Percentiles rank a stretch among this genome's conserved stretches.
phyloP scores from a whole-genome alignment of 2,888 invertebrate species.

The Eupithecia tripunctaria region DNA sequence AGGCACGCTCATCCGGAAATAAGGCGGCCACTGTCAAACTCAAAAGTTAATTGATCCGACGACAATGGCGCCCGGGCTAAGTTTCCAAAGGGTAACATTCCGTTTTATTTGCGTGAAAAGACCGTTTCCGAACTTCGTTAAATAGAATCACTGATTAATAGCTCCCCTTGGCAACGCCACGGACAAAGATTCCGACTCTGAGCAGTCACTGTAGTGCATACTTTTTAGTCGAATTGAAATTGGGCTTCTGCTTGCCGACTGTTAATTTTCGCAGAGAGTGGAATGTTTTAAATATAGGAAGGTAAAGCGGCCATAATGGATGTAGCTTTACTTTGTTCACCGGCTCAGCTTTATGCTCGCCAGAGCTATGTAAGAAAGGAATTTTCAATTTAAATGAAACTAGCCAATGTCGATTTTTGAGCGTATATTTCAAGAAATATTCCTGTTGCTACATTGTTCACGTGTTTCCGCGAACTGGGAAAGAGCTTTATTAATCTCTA shows the following conservation, averaged over 20 bases:
- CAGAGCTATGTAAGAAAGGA: constrained; percentile 30
- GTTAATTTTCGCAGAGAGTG: constrained; percentile 44
- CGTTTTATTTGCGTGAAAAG: constrained; percentile 60
- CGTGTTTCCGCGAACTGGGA: background rate
- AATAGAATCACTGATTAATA: constrained; percentile 61
- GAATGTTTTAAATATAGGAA: constrained; percentile 43
- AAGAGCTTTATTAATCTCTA: constrained; percentile 11
- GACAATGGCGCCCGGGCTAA: constrained; percentile 52
- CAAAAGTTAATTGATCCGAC: constrained; percentile 62
- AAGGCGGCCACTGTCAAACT: constrained; percentile 55
- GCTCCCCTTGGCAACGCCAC: constrained; percentile 54
- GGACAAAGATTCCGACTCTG: constrained; percentile 54
- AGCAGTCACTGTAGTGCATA: constrained; percentile 49
- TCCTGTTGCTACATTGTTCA: constrained; percentile 1
- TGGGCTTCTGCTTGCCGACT: constrained; percentile 39
- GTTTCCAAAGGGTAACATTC: constrained; percentile 53
- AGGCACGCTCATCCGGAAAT: constrained; percentile 48
- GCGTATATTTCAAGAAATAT: constrained; percentile 7
- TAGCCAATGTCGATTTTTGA: constrained; percentile 23
- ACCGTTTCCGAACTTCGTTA: constrained; percentile 56
- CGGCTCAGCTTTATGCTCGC: constrained; percentile 34
- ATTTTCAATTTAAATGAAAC: constrained; percentile 34
- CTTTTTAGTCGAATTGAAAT: constrained; percentile 45
- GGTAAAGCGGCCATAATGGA: constrained; percentile 38
- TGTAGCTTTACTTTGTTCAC: constrained; percentile 40